These are phyloP conservation scores for Platycnemis pennipes DNA, from an alignment of 2,888 invertebrate species.

Conservation along the genomic window DNA sequence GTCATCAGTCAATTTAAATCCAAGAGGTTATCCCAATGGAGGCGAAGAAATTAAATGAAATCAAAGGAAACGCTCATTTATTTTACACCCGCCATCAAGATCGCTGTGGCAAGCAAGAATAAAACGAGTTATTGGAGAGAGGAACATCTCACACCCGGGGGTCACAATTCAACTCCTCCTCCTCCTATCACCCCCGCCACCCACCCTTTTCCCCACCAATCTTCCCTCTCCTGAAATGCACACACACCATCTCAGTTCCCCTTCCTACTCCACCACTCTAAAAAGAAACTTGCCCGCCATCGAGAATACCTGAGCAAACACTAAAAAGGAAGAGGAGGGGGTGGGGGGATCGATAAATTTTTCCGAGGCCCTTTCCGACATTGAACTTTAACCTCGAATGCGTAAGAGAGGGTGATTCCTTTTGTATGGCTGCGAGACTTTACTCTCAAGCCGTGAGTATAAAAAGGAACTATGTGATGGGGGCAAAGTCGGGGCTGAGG, in stretches of 20 bases:
- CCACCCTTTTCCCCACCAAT: not conserved
- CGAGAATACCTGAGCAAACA: slow-evolving; percentile 65
- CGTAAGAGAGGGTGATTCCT: slow-evolving; percentile 48
- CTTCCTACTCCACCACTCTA: not conserved
- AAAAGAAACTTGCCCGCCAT: slow-evolving; percentile 5
- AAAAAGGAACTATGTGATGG: not conserved
- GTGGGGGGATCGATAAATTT: slow-evolving; percentile 50
- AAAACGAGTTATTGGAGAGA: slow-evolving; percentile 2
- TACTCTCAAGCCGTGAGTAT: not conserved
- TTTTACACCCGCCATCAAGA: not conserved
- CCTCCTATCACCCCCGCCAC: not conserved
- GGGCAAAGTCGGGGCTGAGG: not conserved
- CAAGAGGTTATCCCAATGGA: not conserved
- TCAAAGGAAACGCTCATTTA: not conserved
- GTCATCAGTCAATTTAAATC: not conserved
- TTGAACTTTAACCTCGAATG: slow-evolving; percentile 64
- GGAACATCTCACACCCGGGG: not conserved
- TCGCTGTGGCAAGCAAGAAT: not conserved
- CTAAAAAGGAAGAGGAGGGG: slow-evolving; percentile 38
- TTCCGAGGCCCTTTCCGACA: slow-evolving; percentile 42
- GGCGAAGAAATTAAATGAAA: not conserved
- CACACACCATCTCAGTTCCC: not conserved
- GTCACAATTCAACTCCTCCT: not conserved
- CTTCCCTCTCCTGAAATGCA: not conserved
- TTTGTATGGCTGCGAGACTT: slow-evolving; percentile 43